Base-by-base conservation (phyloP, 2,888 invertebrate genomes). In the Myathropa florea region DNA sequence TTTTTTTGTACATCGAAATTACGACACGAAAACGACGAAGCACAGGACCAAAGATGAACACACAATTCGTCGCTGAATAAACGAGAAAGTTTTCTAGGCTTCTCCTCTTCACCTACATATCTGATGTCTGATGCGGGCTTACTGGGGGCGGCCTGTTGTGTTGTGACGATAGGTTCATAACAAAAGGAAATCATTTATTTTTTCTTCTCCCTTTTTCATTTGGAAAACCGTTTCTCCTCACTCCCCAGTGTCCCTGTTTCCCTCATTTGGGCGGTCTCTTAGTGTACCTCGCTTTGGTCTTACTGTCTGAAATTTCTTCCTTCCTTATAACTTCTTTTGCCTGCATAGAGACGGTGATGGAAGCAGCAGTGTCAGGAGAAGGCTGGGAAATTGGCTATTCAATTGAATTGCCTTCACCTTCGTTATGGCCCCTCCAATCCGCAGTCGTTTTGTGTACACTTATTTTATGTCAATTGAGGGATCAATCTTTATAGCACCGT, bases 381-480 rank as follows among this genome's bases (percentile, higher is more conserved):
- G 70, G 26, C 64, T 77, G 82, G 70, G 85, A 85, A 85, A 85
- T 85, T 85, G 85, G 82, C 82, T 85, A 82, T 85, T 85, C 82
- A 77, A 82, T 82, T 46, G 82, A 73, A 85, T 85, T 85, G 77
- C 81, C 85, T 85, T 85, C 82, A 82, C 85, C 85, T 85, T 82
- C 77, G 85, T 85, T 85, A 85, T 77, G 67, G 30, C 76, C 71
- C 65, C 80, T 68, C 79, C 59, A 67, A 77, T 77, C 81, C 77
- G 23, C 67, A 68, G 81, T 78, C 70, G 77, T 72, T 78, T 81
- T 78, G 77, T 85, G 85, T 85, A 78, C 85, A 85, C 82, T 85
- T 85, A 85, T 85, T 85, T 85, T 82, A 82, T 85, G 82, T 82
- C 85, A 82, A 85, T 85, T 85, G 82, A 82, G 85, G 85, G 85